Evolutionary conservation across 2,888 invertebrate species (phyloP), one percentile per base, ranked within the genome.

Genomic region (Cepaea hortensis): DNA sequence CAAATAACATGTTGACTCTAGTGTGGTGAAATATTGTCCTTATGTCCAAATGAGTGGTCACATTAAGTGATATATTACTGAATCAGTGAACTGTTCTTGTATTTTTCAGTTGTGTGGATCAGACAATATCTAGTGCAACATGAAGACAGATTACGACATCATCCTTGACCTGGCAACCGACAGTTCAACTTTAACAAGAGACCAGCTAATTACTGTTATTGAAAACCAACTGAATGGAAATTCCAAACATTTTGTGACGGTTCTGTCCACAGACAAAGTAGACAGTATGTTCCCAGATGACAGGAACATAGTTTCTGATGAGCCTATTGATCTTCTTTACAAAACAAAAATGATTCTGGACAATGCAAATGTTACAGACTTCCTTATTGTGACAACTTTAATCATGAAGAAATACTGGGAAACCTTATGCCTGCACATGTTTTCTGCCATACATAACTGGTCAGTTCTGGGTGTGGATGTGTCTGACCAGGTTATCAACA

Each of bases 341-440:
- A 72, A 87, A 61, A 88, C 88, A 20, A 89, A 89, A 70, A 79
- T 79, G 80, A 11, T 72, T 18, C 79, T 89, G 46, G 89, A 89
- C 70, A 73, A 61, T 35, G 55, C 68, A 18, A 79, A 81, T 11
- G 62, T 87, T 6, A 85, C 62, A 48, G 73, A 85, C 35, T 72
- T 88, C n/a, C 77, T 80, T 4, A 50, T 89, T 20, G 68, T 89
- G 9, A 87, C 87, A 1, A 73, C 77, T 3, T 11, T 77, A 9
- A 79, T 84, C 15, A 84, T 84, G 73, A 87, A 87, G 73, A 87
- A 76, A 50, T 88, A 82, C 81, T 88, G 88, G 88, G 85, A 84
- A 15, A 72, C 46, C n/a, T 80, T 86, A 9, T 87, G 87, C 35
- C 65, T 80, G 3, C 79, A 73, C 15, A 65, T 88, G 85, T 86